phyloP scores from a whole-genome alignment of 2,113 vertebrate species.

The Scolopax mira region DNA sequence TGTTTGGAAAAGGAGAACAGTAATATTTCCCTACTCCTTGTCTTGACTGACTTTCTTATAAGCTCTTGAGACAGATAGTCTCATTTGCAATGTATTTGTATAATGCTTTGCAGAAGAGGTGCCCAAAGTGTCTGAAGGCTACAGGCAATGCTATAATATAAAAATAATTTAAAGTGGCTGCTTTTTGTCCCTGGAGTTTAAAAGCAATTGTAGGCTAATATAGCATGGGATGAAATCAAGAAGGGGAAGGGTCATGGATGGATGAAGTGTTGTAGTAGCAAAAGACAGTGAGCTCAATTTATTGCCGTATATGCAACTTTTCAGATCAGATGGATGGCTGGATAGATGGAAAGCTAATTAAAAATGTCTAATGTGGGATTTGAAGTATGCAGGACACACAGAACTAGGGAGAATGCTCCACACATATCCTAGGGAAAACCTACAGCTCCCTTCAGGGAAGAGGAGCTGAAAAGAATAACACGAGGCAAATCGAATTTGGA shows the following conservation, averaged over 20 bases:
- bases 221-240: neutral
- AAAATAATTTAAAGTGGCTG: neutral
- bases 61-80: neutral
- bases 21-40: neutral
- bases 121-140: neutral
- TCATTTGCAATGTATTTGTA: neutral
- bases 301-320: neutral
- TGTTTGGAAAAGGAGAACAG: neutral
- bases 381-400: neutral
- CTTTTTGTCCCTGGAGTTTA: neutral
- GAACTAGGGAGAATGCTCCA: neutral
- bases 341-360: neutral
- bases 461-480: neutral
- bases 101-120: neutral
- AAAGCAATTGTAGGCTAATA: neutral
- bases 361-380: neutral
- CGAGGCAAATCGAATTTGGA: neutral
- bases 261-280: neutral
- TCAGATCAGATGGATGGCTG: neutral
- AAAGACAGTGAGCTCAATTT: neutral
- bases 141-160: neutral
- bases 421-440: neutral
- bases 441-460: neutral
- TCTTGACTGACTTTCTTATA: neutral
- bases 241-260: neutral